Conservation (phyloP, 2,888 invertebrate genomes). For the Pedicia rivosa region DNA sequence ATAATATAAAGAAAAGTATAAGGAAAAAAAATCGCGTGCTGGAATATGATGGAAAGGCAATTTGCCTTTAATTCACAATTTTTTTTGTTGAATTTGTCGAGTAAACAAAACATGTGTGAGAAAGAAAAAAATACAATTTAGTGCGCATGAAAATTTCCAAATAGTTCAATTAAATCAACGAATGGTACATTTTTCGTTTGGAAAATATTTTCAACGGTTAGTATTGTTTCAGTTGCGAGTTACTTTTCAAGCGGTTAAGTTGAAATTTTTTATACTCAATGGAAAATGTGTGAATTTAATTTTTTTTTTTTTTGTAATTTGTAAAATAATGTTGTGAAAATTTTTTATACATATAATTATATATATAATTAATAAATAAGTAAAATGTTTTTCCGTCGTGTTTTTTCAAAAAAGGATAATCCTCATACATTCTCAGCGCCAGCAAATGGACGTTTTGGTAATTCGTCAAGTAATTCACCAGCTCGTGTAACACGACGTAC, state of each 20-base stretch:
- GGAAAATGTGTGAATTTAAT: no score
- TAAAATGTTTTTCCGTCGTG: conserved; percentile 10
- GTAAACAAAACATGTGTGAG: no score
- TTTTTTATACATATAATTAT: neutral
- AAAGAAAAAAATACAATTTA: no score
- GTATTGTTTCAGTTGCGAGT: conserved; percentile 4
- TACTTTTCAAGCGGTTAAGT: conserved; percentile 3
- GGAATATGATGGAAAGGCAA: no score
- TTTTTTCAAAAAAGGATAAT: conserved; percentile 7
- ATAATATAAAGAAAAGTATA: no score
- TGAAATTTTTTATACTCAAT: no score
- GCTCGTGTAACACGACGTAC: neutral
- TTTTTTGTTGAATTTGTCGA: no score
- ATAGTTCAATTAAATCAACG: neutral
- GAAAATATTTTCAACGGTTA: no score
- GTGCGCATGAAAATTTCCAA: neutral
- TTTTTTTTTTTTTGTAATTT: neutral
- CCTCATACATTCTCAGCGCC: conserved; percentile 6
- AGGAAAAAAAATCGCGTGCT: no score
- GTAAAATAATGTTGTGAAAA: neutral
- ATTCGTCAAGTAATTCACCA: neutral
- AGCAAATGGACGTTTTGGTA: neutral
- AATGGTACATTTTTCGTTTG: neutral
- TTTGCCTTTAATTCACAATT: no score
- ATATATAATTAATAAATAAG: neutral